Evolutionary conservation across 2,797 vertebrate genomes (phyloP), one percentile per base, ranked within the genome.

Genomic region (Chiroxiphia lanceolata): DNA sequence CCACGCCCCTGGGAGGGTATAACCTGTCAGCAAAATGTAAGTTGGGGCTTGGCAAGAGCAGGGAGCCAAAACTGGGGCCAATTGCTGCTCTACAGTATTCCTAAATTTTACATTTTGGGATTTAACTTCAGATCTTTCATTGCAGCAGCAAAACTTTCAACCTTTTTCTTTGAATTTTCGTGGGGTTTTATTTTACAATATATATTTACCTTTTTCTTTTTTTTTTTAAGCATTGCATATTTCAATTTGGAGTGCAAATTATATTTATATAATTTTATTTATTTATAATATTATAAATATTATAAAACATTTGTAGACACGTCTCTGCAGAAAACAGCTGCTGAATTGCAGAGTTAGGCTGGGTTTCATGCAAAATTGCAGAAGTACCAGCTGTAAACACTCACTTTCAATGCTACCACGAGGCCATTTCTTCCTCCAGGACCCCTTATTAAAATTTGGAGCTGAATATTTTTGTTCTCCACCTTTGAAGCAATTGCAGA

Each of bases 21-120:
- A 98, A 97, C 45, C 98, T 99, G 20, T 99, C 99, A 3, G 99
- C 99, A 95, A 99, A 99, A 96, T 99, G 99, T 99, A 97, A 99
- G 99, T 97, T 45, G n/a, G 11, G 51, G 9, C 10, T 78, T 78
- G 44, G 15, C 34, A 75, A 48, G 44, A 63, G 27, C 36, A 34
- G 29, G 57, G 27, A 63, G 44, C 22, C 7, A 1, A 53, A 87
- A 78, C 7, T 8, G 51, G 7, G 57, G 26, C 83, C 36, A 75
- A 25, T 22, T 64, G 26, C 48, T 88, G 45, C 56, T 34, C 22
- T 34, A 25, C 21, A 34, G n/a, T 9, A 1, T 75, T 81, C 27
- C 13, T n/a, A 54, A 27, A 9, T 81, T 81, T 68, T 72, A 16
- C 13, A 2, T 57, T 21, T n/a, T 4, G 9, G 9, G 3, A 7